Base-by-base conservation (phyloP, 2,113 vertebrate genomes). In the Tringa solitaria region DNA sequence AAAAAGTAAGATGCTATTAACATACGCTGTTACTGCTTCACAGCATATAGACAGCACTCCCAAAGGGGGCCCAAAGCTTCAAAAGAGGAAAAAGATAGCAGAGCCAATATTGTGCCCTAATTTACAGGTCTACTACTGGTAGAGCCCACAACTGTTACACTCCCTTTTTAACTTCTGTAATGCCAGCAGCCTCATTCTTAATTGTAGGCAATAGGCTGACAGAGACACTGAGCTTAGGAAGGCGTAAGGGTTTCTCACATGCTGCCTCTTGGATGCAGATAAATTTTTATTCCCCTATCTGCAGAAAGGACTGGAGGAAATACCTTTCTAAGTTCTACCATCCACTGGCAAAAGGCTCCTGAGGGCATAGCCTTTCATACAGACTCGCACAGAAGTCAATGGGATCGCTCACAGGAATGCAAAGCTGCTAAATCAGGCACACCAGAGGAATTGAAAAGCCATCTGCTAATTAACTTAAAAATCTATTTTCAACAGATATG, bases 401-500 rank as follows among this genome's bases (percentile, higher is more conserved):
- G 18, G 75, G 90, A 94, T 78, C 82, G 70, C 68, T 84, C 56
- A 61, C 79, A 88, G 59, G 72, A 93, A 94, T 77, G 77, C 72
- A 77, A 90, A 93, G 82, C 73, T 88, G 82, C 79, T 90, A 95
- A 85, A 92, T 54, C 63, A 90, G 54, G 79, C 85, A 86, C 79
- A 81, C 64, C 51, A 77, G 79, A 94, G 85, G 37, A 90, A 90
- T 3, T 48, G 72, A 96, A 96, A 90, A 95, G 46, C 87, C 85
- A 86, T 63, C 90, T 93, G 67, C 67, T 95, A 93, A 96, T 96
- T 95, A 94, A 92, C 60, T 94, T 92, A 12, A 95, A 95, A 93
- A 91, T 74, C 41, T 94, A 76, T 94, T 96, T 93, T 91, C 76
- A 90, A 83, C 32, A 80, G 27, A 72, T 53, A 78, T 54, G 27